Evolutionary conservation across 1,140 invertebrate genomes (phyloP).

Genomic region (Musca domestica): DNA sequence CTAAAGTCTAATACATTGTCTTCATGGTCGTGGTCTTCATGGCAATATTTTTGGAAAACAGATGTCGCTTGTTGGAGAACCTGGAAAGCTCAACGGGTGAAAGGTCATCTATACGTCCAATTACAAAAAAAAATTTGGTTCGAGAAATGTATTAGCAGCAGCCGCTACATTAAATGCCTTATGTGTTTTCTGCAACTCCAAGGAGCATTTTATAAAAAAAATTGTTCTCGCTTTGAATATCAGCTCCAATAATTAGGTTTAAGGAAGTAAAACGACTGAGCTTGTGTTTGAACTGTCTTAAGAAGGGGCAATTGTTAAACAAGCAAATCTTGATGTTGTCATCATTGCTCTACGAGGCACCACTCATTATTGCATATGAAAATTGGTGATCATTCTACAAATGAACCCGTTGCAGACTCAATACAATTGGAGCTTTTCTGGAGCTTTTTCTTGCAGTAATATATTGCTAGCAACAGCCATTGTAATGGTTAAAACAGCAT

Average conservation of each 20-base stretch:
- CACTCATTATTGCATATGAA: conserved; percentile 18
- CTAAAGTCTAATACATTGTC: neutral
- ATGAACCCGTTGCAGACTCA: neutral
- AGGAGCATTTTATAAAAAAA: conserved; percentile 17
- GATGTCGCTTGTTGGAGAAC: neutral
- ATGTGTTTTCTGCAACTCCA: conserved; percentile 17
- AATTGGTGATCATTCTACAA: neutral
- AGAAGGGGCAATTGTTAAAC: conserved; percentile 5
- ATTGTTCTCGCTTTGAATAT: conserved; percentile 8
- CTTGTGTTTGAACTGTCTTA: conserved; percentile 20
- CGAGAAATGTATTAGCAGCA: neutral
- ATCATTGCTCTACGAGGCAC: conserved; percentile 3
- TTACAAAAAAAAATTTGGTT: neutral
- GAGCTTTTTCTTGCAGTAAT: neutral
- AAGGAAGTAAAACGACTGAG: neutral
- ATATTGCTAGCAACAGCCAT: conserved; percentile 23
- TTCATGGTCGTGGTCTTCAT: neutral
- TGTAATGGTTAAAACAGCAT: conserved; percentile 5
- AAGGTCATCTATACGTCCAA: neutral
- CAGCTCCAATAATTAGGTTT: neutral
- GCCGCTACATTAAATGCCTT: neutral
- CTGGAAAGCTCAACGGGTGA: neutral
- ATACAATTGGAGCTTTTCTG: too few species aligned
- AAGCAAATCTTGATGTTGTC: conserved; percentile 6
- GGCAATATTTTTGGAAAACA: neutral